Evolutionary conservation across 2,797 vertebrate species (phyloP).

Genomic region (Microctenopoma stevenorrisi): DNA sequence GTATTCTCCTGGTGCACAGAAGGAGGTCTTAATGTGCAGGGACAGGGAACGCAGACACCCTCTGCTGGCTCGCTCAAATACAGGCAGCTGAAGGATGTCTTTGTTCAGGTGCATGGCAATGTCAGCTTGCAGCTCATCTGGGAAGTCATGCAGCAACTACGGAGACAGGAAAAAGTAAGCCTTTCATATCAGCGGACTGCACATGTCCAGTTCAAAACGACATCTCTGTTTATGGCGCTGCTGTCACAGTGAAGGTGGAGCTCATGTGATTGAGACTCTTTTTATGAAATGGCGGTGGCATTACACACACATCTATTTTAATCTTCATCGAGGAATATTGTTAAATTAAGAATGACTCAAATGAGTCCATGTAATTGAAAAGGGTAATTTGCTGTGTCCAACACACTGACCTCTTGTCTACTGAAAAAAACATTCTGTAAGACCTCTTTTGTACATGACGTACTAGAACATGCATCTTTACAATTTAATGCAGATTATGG

Average conservation of each 20-base stretch:
- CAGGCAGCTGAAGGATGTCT: slow-evolving; percentile 94
- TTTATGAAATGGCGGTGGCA: background rate
- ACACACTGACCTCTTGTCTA: background rate
- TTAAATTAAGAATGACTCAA: too few species aligned
- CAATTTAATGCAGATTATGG: background rate
- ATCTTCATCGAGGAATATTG: background rate
- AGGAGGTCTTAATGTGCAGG: slow-evolving; percentile 95
- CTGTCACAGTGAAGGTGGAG: background rate
- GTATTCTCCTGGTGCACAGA: slow-evolving; percentile 95
- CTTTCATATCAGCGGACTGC: background rate
- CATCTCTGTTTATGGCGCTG: background rate
- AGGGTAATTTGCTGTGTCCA: background rate
- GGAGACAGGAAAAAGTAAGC: background rate
- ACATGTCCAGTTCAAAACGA: background rate
- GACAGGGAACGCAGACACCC: slow-evolving; percentile 96
- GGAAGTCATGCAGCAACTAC: slow-evolving; percentile 95
- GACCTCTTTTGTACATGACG: too few species aligned
- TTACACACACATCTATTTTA: background rate
- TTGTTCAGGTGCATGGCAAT: slow-evolving; percentile 97
- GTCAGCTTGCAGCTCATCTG: slow-evolving; percentile 93
- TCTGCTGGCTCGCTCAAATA: slow-evolving; percentile 92
- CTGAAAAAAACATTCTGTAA: background rate
- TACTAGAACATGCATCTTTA: background rate
- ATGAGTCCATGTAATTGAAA: background rate
- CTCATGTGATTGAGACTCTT: background rate